These are phyloP conservation scores for Phrynocephalus versicolor DNA, from an alignment of 2,113 vertebrate genomes.

Conservation along the genomic window DNA sequence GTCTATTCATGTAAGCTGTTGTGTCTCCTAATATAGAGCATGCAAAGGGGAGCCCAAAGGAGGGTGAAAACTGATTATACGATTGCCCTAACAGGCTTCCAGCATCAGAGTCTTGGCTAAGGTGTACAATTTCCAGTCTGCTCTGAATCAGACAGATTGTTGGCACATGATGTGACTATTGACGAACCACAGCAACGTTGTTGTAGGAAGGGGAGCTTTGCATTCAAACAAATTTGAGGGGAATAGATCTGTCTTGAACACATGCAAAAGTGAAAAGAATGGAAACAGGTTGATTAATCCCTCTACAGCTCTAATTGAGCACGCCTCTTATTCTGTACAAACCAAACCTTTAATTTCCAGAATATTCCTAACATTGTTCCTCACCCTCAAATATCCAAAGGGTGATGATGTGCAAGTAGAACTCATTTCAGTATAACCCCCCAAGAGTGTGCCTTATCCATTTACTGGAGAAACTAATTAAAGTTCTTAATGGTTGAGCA, in stretches of 20 bases:
- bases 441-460: conserved; percentile 5
- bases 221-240: not conserved
- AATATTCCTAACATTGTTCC: not conserved
- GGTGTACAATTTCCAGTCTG: too few relatives aligned
- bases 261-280: not conserved
- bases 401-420: not conserved
- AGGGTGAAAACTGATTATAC: too few relatives aligned
- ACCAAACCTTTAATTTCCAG: not conserved
- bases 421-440: not conserved
- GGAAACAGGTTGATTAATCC: not conserved
- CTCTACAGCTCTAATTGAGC: not conserved
- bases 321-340: not conserved
- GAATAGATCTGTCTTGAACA: not conserved
- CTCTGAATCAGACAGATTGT: too few relatives aligned
- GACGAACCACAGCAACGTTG: too few relatives aligned
- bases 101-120: too few relatives aligned
- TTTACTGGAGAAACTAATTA: conserved; percentile 58
- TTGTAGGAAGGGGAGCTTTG: too few relatives aligned
- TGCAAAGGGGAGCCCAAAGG: too few relatives aligned
- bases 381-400: not conserved
- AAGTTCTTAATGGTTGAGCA: conserved; percentile 55
- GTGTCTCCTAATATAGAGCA: too few relatives aligned
- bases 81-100: too few relatives aligned
- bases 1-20: too few relatives aligned
- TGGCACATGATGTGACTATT: too few relatives aligned